phyloP scores from a whole-genome alignment of 2,797 vertebrate species.

The Sarcoramphus papa region DNA sequence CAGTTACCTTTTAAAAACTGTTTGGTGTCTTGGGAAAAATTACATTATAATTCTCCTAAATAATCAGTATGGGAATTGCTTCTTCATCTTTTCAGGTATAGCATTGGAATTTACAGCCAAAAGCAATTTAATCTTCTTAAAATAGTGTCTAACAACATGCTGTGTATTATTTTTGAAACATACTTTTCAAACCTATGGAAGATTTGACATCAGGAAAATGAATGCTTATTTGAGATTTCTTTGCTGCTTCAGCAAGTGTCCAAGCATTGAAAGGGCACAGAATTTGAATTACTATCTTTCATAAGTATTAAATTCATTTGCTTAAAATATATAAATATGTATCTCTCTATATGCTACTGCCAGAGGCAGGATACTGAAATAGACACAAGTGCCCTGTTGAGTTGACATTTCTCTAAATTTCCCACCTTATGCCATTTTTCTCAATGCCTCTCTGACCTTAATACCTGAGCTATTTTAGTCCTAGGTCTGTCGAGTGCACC shows the following conservation, averaged over 20 bases:
- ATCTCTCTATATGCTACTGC: neutral
- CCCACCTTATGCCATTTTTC: neutral
- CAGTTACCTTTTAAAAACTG: neutral
- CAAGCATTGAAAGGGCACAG: neutral
- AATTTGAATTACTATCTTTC: neutral
- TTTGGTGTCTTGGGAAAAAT: neutral
- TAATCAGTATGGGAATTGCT: neutral
- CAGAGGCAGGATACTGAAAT: slow-evolving; percentile 28
- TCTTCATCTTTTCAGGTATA: neutral
- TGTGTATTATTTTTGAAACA: neutral
- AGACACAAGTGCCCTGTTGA: neutral
- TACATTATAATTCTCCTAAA: neutral
- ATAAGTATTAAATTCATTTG: slow-evolving; percentile 6
- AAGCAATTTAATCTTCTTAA: neutral
- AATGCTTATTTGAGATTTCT: neutral
- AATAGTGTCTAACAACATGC: neutral
- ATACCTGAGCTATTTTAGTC: neutral
- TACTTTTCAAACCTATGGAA: neutral
- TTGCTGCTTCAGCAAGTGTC: neutral
- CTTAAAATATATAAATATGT: neutral
- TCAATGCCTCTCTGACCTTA: neutral
- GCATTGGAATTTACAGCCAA: neutral
- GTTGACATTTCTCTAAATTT: neutral
- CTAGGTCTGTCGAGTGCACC: neutral
- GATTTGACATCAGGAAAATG: neutral